Evolutionary conservation across 1,140 invertebrate genomes (phyloP), one percentile per base, ranked within the genome.

Genomic region (Drosophila dunni): DNA sequence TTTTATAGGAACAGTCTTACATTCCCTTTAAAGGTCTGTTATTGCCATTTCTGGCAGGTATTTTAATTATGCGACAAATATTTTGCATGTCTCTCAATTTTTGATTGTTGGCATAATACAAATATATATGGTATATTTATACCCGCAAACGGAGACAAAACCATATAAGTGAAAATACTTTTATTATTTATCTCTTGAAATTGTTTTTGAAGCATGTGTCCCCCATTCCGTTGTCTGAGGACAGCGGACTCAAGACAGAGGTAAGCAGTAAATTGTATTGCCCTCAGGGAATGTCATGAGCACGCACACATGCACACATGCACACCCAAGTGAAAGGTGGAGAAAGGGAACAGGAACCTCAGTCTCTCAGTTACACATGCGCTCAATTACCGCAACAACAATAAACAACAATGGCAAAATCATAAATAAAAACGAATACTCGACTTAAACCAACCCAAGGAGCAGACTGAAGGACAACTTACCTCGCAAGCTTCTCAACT

Each of bases 51-150:
- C 45, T 64, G 20, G 45, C 67, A 85, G 74, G 67, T 77, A 85
- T 86, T 86, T 85, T 78, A 85, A 85, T 86, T 85, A 85, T 79
- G 82, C 82, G 63, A 86, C 81, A 85, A 78, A 79, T 70, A 86
- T 74, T 86, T 79, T 56, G 58, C 50, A 78, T 66, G 64, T 64
- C 66, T 40, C 44, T 42, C 68, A 29, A 33, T 29, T 42, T 73
- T 24, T 36, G 4, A 36, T 53, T 50, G 15, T 17, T 17, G 15
- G 0, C 17, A 46, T 48, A 15, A 20, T 7, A 46, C 3, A 46
- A 50, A 50, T 29, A 50, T 53, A 46, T 53, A n/a, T n/a, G n/a
- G n/a, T n/a, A 36, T 77, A 88, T 88, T 79, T 85, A 85, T 81
- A 70, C 48, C 42, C 58, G n/a, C 42, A 58, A 42, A n/a, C 42